Base-by-base conservation (phyloP, 30 jellyfish, hydroid and myxozoan genomes). In the Cassiopea andromeda region DNA sequence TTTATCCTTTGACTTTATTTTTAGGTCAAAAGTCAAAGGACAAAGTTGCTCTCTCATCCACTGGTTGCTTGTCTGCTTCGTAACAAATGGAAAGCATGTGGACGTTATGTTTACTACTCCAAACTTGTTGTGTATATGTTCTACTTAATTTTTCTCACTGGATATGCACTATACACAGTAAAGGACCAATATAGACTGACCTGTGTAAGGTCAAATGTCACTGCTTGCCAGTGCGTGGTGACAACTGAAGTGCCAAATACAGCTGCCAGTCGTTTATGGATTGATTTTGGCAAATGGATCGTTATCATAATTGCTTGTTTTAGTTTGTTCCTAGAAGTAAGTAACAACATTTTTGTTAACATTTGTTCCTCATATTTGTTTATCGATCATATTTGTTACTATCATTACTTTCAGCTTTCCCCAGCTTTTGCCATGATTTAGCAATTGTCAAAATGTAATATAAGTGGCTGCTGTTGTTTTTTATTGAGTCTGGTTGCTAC, bases 61-160 rank as follows among this genome's bases (percentile, higher is more conserved):
- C 81, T 97, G 91, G 98, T 97, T 18, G 85, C 99, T 44, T 94
- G 97, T 77, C 85, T 97, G 46, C 89, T 97, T 17, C 97, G 99
- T 46, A 92, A 94, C 93, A 97, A 97, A 85, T 97, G 99, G 99
- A 80, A 93, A 17, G 81, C 97, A 2, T 97, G 76, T 61, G 98
- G 99, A 5, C 94, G 98, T 47, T 93, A 97, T 77, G 98, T 97
- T 44, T 97, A 97, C 92, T 97, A 97, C 66, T 69, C 98, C 17
- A 97, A 91, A 74, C 80, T 97, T 58, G 61, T 94, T 67, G 60
- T 97, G 83, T 97, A 85, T 75, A 87, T 84, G 7, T 88, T 97
- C 80, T 93, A 79, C 84, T 67, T 97, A 74, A 73, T 97, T 50
- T 97, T 94, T 87, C 89, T 97, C 50, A 97, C 99, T 57, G 99